Evolutionary conservation across 1,140 invertebrate genomes (phyloP), one percentile per base, ranked within the genome.

Genomic region (Monomorium pharaonis): DNA sequence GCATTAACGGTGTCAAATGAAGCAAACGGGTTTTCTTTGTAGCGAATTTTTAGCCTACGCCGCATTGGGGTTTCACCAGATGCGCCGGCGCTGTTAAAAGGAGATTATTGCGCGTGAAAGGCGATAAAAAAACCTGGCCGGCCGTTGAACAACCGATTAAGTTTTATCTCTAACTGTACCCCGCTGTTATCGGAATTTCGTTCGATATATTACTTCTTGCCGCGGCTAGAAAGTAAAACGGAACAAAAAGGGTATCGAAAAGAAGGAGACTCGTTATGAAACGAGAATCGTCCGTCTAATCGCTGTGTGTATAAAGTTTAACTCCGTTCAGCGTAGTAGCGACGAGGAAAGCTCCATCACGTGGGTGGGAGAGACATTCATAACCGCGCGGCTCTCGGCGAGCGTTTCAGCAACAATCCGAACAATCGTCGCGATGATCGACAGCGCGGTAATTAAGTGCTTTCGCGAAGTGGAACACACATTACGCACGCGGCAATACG

Each of bases 231-330:
- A 44, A 27, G 9, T 44, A 44, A 44, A 27, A 18, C 33, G 42
- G 16, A n/a, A n/a, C n/a, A n/a, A n/a, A n/a, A n/a, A n/a, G n/a
- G n/a, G 49, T n/a, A 37, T 24, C 44, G 51, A 54, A 42, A 44
- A 18, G 44, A 42, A 58, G 81, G 65, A 87, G 1, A 33, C 51
- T n/a, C 42, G 12, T 90, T 86, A 51, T 58, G 83, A 91, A 89
- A 91, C 47, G 30, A 84, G 89, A 85, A n/a, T n/a, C n/a, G n/a
- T n/a, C n/a, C n/a, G n/a, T 70, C 80, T 91, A 90, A 88, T 88
- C 85, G 86, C 92, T 92, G 92, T 93, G 92, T 86, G n/a, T n/a
- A n/a, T n/a, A n/a, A 92, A 93, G 90, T 91, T 74, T 91, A 93
- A 93, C 93, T 92, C 91, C n/a, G n/a, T n/a, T 83, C 44, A 30